A percentile compares a stretch with the other conserved stretches of the same genome.
Evolutionary conservation across 2,113 vertebrate species (phyloP).

Genomic region (Sus scrofa): DNA sequence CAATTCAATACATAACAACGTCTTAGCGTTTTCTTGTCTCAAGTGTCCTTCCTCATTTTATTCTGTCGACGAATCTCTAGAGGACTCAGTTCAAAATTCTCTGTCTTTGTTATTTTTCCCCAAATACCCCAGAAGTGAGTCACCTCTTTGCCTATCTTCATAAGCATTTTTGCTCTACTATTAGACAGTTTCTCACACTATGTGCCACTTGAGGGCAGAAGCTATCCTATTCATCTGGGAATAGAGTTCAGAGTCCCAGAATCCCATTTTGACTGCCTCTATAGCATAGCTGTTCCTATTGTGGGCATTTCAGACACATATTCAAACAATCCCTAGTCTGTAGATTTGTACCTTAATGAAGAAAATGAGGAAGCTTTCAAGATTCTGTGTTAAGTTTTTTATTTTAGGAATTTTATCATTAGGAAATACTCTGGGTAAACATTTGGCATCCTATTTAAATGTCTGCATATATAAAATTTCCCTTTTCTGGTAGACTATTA

Average conservation of each 20-base stretch:
- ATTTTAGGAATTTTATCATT: slow-evolving; percentile 15
- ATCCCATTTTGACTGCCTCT: not conserved
- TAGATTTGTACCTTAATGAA: not conserved
- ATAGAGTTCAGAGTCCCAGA: not conserved
- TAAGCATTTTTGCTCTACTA: not conserved
- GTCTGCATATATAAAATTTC: not conserved
- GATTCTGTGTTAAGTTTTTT: slow-evolving; percentile 35
- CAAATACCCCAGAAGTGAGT: not conserved
- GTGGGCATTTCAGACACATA: not conserved
- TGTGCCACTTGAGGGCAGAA: not conserved
- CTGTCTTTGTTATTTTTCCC: not conserved
- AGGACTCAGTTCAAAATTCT: not conserved
- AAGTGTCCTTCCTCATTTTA: not conserved
- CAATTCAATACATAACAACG: not conserved
- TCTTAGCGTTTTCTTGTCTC: slow-evolving; percentile 10
- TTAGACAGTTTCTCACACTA: not conserved
- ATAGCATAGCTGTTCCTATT: rapidly evolving
- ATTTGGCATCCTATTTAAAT: not conserved
- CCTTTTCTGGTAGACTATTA: not conserved
- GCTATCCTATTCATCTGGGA: not conserved
- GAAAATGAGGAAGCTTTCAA: not conserved
- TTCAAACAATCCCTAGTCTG: not conserved
- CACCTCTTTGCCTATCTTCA: not conserved
- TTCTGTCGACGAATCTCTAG: not conserved
- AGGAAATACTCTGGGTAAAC: slow-evolving; percentile 37